phyloP scores from a whole-genome alignment of 2,888 invertebrate species.

The Pteria penguin region DNA sequence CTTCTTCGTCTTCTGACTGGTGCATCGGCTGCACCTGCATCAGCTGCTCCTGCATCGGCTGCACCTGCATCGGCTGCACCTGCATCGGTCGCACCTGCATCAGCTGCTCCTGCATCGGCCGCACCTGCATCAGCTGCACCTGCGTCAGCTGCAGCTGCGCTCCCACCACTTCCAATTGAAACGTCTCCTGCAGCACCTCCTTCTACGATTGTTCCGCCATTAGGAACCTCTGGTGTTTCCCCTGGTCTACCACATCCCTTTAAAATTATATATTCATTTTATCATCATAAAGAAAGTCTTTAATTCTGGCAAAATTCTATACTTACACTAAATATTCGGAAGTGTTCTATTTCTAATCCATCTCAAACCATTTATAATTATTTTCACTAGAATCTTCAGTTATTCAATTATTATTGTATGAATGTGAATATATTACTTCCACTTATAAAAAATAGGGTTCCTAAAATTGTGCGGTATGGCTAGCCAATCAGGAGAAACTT shows the following conservation, averaged over 20 bases:
- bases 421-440: too few relatives aligned
- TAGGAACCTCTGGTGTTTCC: not conserved
- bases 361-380: too few relatives aligned
- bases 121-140: not conserved
- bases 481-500: too few relatives aligned
- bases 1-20: not conserved
- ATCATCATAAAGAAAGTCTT: not conserved
- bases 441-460: too few relatives aligned
- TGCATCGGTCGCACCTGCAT: not conserved
- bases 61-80: not conserved
- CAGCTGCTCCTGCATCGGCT: not conserved
- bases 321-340: too few relatives aligned
- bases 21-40: not conserved
- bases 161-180: not conserved
- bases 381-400: too few relatives aligned
- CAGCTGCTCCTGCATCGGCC: not conserved
- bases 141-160: not conserved
- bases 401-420: too few relatives aligned
- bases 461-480: too few relatives aligned
- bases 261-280: not conserved
- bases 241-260: not conserved
- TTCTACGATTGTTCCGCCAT: too few relatives aligned
- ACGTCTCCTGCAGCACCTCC: not conserved
- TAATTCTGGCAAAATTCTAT: too few relatives aligned
- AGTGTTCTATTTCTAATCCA: too few relatives aligned